phyloP scores from a whole-genome alignment of 1,140 invertebrate species.

The Scaptomyza graminum region DNA sequence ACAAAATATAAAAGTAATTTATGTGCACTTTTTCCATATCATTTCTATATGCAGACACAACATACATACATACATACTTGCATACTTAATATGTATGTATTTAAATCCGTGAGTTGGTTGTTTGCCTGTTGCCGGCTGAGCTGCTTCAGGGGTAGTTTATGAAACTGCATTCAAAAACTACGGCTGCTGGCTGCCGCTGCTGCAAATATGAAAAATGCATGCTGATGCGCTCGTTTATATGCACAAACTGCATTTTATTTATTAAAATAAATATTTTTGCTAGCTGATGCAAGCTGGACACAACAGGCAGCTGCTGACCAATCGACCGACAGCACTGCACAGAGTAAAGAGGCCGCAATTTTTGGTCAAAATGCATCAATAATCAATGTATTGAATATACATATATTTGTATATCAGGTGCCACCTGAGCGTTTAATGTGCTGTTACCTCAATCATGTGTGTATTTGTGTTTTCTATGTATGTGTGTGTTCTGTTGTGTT shows the following conservation, averaged over 20 bases:
- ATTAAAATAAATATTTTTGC: conserved; percentile 69
- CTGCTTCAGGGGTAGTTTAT: conserved; percentile 49
- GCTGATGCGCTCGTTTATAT: conserved; percentile 75
- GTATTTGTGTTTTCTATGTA: not conserved
- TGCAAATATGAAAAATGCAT: conserved; percentile 73
- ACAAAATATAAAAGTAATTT: conserved; percentile 82
- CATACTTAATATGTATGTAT: conserved; percentile 2
- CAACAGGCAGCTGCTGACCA: not conserved
- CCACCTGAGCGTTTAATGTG: conserved; percentile 43
- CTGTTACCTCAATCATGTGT: conserved; percentile 24
- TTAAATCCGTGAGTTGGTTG: conserved; percentile 11
- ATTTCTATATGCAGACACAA: conserved; percentile 60
- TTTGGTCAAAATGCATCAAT: conserved; percentile 32
- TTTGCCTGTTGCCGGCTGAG: conserved; percentile 12
- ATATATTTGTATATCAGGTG: not conserved
- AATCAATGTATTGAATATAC: conserved; percentile 28
- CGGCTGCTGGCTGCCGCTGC: conserved; percentile 1
- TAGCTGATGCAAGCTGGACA: conserved; percentile 18
- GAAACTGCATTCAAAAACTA: conserved; percentile 49
- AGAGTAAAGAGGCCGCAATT: conserved; percentile 8
- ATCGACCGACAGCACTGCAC: not conserved
- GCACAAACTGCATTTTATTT: conserved; percentile 77
- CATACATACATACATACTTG: conserved; percentile 3
- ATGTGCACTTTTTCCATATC: conserved; percentile 77
- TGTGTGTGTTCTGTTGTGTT: not conserved